Evolutionary conservation across 2,888 invertebrate genomes (phyloP).

Genomic region (Leucoma salicis): DNA sequence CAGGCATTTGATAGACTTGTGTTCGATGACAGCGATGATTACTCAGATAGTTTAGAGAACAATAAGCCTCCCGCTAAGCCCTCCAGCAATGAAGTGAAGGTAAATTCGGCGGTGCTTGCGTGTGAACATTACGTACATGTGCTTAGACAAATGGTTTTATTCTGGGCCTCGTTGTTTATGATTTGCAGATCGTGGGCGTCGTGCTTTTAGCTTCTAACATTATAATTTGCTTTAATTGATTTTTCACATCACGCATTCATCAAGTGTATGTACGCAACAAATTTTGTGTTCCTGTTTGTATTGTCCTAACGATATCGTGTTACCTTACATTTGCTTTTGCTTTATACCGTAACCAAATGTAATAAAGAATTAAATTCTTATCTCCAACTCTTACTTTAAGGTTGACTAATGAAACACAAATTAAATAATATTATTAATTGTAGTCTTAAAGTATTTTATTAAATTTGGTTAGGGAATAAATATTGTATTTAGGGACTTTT

Average conservation of each 20-base stretch:
- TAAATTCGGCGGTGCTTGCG: conserved; percentile 60
- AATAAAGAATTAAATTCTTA: neutral
- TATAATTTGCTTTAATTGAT: conserved; percentile 30
- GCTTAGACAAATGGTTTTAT: conserved; percentile 42
- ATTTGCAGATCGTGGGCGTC: conserved; percentile 40
- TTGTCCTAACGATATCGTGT: neutral
- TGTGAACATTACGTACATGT: conserved; percentile 39
- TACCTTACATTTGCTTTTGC: neutral
- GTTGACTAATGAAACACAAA: neutral
- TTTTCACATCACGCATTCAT: conserved; percentile 17
- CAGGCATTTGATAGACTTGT: conserved; percentile 87
- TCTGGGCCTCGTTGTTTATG: conserved; percentile 40
- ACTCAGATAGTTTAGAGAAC: conserved; percentile 88
- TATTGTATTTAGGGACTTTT: neutral
- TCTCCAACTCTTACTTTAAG: neutral
- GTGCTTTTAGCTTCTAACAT: conserved; percentile 44
- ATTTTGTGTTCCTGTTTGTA: conserved; percentile 9
- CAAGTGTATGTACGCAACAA: conserved; percentile 5
- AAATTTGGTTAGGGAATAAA: neutral
- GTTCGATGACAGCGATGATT: conserved; percentile 86
- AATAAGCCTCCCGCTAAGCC: conserved; percentile 70
- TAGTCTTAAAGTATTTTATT: neutral
- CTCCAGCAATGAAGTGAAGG: conserved; percentile 79
- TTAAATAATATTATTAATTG: neutral
- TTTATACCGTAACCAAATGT: neutral